Conservation (phyloP, 2,113 vertebrate species). For the Hyaena hyaena region DNA sequence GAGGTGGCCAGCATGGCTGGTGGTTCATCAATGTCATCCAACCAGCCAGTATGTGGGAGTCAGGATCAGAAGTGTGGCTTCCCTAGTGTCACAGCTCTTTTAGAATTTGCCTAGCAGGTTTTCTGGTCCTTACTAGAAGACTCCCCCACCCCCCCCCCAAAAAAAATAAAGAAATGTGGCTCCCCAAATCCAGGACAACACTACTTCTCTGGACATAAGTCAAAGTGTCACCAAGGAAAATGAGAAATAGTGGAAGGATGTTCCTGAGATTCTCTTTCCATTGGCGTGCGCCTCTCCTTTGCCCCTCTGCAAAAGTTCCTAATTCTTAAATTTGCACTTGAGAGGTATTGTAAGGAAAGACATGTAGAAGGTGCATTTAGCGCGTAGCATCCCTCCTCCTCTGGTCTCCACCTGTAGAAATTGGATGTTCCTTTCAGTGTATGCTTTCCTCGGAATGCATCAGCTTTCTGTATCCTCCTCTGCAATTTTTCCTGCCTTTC, state of each 20-base stretch:
- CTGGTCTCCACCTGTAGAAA: background rate
- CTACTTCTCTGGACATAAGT: background rate
- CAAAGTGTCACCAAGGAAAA: background rate
- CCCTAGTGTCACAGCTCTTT: no score
- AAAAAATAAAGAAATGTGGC: background rate
- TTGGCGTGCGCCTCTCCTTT: no score
- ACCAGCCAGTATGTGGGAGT: no score
- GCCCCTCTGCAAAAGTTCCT: background rate
- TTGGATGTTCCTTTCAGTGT: background rate
- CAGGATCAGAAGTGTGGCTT: background rate
- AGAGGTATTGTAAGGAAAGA: background rate
- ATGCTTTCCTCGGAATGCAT: background rate
- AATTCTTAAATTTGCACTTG: background rate
- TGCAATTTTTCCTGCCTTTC: background rate
- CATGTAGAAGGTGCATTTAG: no score
- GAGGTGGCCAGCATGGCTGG: background rate
- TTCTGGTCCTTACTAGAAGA: no score
- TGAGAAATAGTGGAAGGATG: background rate
- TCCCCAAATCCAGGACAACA: background rate
- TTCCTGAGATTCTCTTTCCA: background rate
- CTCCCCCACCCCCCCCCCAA: no score
- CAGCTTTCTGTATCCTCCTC: background rate
- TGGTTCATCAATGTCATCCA: background rate
- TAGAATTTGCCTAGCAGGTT: no score
- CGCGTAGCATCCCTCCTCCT: background rate